phyloP scores from a whole-genome alignment of 2,113 vertebrate species.

The Peromyscus californicus region DNA sequence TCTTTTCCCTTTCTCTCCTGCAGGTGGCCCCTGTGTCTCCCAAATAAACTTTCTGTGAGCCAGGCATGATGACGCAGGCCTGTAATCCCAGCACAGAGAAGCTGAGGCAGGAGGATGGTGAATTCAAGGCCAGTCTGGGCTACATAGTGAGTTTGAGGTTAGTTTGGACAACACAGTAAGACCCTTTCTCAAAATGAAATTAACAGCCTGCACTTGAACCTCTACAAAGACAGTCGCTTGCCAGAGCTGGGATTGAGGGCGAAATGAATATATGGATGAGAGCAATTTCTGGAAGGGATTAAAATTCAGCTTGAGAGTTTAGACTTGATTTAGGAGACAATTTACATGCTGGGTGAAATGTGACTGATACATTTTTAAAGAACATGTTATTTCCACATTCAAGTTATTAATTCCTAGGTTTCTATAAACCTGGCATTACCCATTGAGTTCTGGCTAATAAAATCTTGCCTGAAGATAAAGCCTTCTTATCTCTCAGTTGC shows the following conservation, averaged over 20 bases:
- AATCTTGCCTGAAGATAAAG: constrained; percentile 51
- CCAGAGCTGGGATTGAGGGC: background rate
- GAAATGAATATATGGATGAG: background rate
- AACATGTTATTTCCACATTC: constrained; percentile 55
- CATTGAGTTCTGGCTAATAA: constrained; percentile 47
- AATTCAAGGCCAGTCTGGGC: background rate
- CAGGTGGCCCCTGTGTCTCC: constrained; percentile 25
- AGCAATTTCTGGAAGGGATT: background rate
- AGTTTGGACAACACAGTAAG: background rate
- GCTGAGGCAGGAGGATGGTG: background rate
- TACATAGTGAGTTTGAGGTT: background rate
- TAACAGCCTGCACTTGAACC: background rate
- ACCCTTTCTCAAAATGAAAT: background rate
- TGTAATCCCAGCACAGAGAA: background rate
- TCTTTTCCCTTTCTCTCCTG: constrained; percentile 20
- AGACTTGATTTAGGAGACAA: constrained; percentile 32
- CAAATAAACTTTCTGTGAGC: background rate
- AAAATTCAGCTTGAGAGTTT: background rate
- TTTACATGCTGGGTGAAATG: background rate
- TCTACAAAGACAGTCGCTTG: background rate
- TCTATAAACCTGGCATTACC: constrained; percentile 40
- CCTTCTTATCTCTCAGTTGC: background rate
- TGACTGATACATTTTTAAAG: background rate
- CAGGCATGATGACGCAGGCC: background rate
- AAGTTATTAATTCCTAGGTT: constrained; percentile 44